A percentile compares a stretch with the other conserved stretches of the same genome.
Conservation (phyloP, 2,888 invertebrate genomes). For the Lamellibrachia columna region DNA sequence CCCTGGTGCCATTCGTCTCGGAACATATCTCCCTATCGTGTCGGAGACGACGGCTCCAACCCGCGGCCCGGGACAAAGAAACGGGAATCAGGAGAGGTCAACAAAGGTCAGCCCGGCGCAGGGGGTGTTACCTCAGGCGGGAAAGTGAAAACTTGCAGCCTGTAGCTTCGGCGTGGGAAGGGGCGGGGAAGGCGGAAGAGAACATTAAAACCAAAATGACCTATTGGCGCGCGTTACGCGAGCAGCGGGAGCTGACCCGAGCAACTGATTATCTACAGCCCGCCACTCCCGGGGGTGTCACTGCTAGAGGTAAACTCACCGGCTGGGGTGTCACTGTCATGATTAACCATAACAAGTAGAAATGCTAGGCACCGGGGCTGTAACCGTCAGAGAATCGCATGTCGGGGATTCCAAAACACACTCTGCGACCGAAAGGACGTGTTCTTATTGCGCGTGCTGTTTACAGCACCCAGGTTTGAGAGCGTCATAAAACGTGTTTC, state of each 20-base stretch:
- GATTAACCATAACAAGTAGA: not conserved
- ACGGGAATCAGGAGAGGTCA: not conserved
- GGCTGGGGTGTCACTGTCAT: not conserved
- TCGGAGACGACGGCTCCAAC: not conserved
- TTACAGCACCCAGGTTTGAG: no score
- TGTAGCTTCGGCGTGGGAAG: not conserved
- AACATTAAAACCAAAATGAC: not conserved
- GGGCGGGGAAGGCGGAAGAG: not conserved
- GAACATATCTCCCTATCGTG: not conserved
- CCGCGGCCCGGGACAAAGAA: not conserved
- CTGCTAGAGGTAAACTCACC: not conserved
- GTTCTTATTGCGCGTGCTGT: no score
- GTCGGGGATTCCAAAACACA: no score
- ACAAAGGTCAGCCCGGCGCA: not conserved
- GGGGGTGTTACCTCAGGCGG: not conserved
- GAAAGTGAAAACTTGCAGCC: constrained; percentile 1
- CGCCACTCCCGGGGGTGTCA: not conserved
- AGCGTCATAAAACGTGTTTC: no score
- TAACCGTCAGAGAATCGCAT: not conserved
- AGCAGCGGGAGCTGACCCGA: not conserved
- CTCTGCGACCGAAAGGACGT: no score
- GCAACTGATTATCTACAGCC: not conserved
- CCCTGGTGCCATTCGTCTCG: not conserved
- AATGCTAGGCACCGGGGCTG: not conserved
- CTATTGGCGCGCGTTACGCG: constrained; percentile 4